phyloP scores from a whole-genome alignment of 2,888 invertebrate species.

The Dasysyrphus albostriatus region DNA sequence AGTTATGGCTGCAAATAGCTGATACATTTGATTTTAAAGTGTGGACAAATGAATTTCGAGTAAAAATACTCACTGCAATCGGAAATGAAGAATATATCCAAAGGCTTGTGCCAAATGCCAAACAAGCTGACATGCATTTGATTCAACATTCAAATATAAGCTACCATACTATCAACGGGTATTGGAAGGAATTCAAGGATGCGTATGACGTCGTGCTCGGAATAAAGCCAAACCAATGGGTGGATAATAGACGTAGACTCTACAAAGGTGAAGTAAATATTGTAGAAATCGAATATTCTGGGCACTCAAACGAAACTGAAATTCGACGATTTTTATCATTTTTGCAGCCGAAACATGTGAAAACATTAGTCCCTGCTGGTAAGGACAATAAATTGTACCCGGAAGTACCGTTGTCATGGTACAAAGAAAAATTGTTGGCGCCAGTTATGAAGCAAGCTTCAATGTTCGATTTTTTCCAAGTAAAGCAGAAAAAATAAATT shows the following conservation, averaged over 20 bases:
- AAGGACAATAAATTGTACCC: conserved; percentile 79
- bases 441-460: conserved; percentile 57
- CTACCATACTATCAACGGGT: conserved; percentile 85
- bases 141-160: conserved; percentile 87
- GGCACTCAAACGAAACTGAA: conserved; percentile 89
- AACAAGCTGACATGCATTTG: conserved; percentile 88
- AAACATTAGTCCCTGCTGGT: conserved; percentile 86
- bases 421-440: conserved; percentile 77
- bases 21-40: conserved; percentile 86
- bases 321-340: conserved; percentile 89
- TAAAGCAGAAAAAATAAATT: conserved; percentile 1
- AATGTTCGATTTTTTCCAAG: conserved; percentile 40
- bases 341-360: conserved; percentile 87
- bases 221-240: conserved; percentile 88
- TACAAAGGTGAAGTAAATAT: conserved; percentile 85
- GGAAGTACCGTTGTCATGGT: conserved; percentile 81
- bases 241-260: conserved; percentile 85
- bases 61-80: conserved; percentile 85
- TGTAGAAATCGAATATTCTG: conserved; percentile 87
- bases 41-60: conserved; percentile 88
- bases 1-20: conserved; percentile 88
- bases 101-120: conserved; percentile 84
- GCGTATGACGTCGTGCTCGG: conserved; percentile 87
- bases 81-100: conserved; percentile 81
- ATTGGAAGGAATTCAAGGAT: conserved; percentile 85